These are phyloP conservation scores for Sebastes oblongus DNA, from an alignment of 2,797 vertebrate genomes.

Conservation along the genomic window DNA sequence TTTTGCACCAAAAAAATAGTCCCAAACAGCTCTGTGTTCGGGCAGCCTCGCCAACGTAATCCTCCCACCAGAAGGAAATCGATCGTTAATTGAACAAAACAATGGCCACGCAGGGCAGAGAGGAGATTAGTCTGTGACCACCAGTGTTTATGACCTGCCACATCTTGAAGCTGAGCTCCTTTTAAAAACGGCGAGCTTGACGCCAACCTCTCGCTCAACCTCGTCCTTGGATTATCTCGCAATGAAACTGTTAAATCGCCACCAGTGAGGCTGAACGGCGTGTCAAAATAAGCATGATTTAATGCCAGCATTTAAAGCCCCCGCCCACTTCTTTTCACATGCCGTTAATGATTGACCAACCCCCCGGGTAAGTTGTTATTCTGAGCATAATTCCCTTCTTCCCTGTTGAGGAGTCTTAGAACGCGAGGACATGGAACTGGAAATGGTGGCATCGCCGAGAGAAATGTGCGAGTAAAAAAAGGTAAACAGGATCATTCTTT, in stretches of 20 bases:
- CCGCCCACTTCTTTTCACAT: constrained; percentile 8
- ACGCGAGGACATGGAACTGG: background rate
- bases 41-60: background rate
- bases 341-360: constrained; percentile 14
- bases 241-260: constrained; percentile 15
- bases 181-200: background rate
- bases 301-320: constrained; percentile 18
- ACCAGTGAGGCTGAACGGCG: background rate
- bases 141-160: constrained; percentile 29
- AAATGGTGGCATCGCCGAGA: background rate
- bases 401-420: background rate
- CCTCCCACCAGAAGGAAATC: constrained; percentile 10
- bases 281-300: constrained; percentile 37
- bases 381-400: background rate
- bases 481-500: background rate
- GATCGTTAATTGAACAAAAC: constrained; percentile 31
- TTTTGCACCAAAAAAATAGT: background rate
- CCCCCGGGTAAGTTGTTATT: constrained; percentile 5
- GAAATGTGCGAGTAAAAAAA: background rate
- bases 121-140: constrained; percentile 25
- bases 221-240: constrained; percentile 10
- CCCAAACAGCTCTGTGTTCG: background rate
- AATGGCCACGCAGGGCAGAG: background rate
- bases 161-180: constrained; percentile 12
- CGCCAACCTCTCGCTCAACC: background rate